Evolutionary conservation across 1,140 invertebrate species (phyloP).

Genomic region (Lycorma delicatula): DNA sequence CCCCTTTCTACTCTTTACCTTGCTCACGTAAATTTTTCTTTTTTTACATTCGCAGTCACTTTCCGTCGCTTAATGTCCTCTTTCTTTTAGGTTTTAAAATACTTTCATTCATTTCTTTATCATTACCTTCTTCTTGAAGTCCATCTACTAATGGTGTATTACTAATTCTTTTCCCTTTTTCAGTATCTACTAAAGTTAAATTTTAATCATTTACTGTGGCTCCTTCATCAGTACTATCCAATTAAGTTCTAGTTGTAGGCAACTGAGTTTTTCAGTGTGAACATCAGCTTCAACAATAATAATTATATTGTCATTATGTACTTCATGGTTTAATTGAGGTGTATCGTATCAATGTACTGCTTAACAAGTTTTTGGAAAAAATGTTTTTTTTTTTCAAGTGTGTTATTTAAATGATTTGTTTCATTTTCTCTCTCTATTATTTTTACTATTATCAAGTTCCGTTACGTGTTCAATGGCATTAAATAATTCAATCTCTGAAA

Average conservation of each 20-base stretch:
- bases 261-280: slow-evolving; percentile 3
- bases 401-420: neutral
- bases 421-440: neutral
- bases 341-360: no score
- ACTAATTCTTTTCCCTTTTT: neutral
- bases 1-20: neutral
- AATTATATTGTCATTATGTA: slow-evolving; percentile 2
- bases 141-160: neutral
- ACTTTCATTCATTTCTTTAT: neutral
- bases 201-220: neutral
- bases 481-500: neutral
- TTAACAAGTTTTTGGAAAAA: neutral
- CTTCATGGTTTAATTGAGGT: neutral
- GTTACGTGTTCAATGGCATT: slow-evolving; percentile 4
- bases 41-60: neutral
- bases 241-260: neutral
- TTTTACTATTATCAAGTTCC: neutral
- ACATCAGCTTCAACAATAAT: slow-evolving; percentile 3
- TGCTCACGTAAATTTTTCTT: neutral
- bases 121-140: neutral
- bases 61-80: neutral
- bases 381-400: no score
- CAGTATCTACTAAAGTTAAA: neutral
- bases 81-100: neutral
- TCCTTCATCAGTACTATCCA: neutral